phyloP scores from a whole-genome alignment of 2,888 invertebrate genomes.

The Beris morrisii region DNA sequence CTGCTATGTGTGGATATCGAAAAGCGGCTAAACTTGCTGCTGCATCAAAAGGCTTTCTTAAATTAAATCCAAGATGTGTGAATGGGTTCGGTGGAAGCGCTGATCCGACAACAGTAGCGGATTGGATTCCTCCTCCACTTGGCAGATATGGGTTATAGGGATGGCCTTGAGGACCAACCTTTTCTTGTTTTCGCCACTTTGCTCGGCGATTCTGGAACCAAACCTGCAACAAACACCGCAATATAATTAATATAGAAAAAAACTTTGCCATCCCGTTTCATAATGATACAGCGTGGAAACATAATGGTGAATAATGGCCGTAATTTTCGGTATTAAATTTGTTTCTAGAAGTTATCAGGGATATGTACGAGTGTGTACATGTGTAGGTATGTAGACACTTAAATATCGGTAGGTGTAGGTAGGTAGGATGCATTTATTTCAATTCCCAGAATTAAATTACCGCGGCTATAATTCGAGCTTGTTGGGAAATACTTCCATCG shows the following conservation, averaged over 20 bases:
- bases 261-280: constrained; percentile 18
- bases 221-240: constrained; percentile 62
- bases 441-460: constrained; percentile 29
- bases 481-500: no score
- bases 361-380: no score
- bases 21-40: constrained; percentile 69
- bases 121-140: constrained; percentile 66
- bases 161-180: constrained; percentile 87
- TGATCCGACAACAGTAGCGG: constrained; percentile 67
- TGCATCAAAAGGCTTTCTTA: constrained; percentile 72
- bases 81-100: constrained; percentile 78
- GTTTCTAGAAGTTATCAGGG: constrained; percentile 28
- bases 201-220: constrained; percentile 93
- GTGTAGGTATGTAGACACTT: neutral
- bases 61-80: constrained; percentile 73
- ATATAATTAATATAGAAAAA: constrained; percentile 18
- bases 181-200: constrained; percentile 92
- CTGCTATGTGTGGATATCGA: constrained; percentile 65
- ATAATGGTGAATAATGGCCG: constrained; percentile 31
- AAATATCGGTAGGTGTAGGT: neutral
- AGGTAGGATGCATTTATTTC: constrained; percentile 6
- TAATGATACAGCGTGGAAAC: constrained; percentile 21
- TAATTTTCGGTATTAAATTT: constrained; percentile 32
- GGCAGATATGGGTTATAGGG: constrained; percentile 85
- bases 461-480: neutral